phyloP scores from a whole-genome alignment of 2,888 invertebrate species.

The Philopedon plagiatum region DNA sequence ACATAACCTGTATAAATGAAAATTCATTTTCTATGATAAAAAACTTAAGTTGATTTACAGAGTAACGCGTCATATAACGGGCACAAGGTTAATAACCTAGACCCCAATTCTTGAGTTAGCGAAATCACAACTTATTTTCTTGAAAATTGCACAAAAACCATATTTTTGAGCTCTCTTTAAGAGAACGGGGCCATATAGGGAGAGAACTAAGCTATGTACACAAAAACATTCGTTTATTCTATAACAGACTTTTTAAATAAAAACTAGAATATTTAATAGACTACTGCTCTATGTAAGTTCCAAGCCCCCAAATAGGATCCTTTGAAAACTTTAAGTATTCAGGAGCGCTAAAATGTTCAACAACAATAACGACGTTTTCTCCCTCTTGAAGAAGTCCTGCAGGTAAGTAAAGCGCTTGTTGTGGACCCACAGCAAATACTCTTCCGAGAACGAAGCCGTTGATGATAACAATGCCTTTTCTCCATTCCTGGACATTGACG shows the following conservation, averaged over 20 bases:
- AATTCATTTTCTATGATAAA: no score
- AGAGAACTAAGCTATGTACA: no score
- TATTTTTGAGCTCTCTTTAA: no score
- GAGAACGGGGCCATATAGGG: no score
- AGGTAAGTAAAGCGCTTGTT: constrained; percentile 86
- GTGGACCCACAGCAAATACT: constrained; percentile 84
- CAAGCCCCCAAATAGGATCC: constrained; percentile 56
- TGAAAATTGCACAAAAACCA: no score
- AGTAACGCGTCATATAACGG: no score
- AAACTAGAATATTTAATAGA: neutral
- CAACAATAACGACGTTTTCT: constrained; percentile 62
- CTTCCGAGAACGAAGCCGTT: constrained; percentile 90
- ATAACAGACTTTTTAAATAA: neutral
- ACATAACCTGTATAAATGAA: no score
- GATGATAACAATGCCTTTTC: constrained; percentile 86
- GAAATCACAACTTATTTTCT: no score
- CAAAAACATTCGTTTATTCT: no score
- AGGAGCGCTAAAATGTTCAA: constrained; percentile 63
- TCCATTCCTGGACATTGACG: constrained; percentile 85
- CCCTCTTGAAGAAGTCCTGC: constrained; percentile 77
- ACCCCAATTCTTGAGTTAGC: no score
- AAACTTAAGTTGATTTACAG: no score
- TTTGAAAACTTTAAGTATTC: constrained; percentile 58
- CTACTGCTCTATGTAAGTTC: constrained; percentile 28
- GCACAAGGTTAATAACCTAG: no score